These are phyloP conservation scores for Mycogona germanica DNA, from an alignment of 2,888 invertebrate species.

Conservation along the genomic window DNA sequence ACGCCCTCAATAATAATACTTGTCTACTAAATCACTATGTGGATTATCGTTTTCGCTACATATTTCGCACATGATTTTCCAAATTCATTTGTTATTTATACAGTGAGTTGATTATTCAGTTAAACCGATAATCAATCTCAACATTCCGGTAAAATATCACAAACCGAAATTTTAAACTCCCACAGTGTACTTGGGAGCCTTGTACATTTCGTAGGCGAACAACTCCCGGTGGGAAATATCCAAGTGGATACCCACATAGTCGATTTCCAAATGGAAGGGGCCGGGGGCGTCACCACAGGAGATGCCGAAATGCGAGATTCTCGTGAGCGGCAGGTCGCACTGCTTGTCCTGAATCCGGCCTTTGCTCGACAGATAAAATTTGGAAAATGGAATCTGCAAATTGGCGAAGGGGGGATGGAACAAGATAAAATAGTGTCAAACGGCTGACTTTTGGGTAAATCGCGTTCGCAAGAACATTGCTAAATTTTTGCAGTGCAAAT, in stretches of 20 bases:
- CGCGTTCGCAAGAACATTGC: too few species aligned
- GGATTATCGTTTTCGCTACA: too few species aligned
- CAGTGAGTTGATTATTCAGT: too few species aligned
- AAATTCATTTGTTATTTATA: too few species aligned
- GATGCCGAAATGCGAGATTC: constrained; percentile 64
- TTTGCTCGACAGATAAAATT: constrained; percentile 69
- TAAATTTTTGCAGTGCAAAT: too few species aligned
- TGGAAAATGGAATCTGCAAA: constrained; percentile 83
- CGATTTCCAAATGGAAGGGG: constrained; percentile 77
- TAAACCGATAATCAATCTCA: too few species aligned
- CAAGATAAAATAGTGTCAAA: not conserved
- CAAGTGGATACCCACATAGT: constrained; percentile 75
- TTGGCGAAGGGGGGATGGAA: constrained; percentile 20
- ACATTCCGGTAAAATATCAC: too few species aligned
- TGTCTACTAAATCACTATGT: too few species aligned
- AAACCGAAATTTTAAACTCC: too few species aligned
- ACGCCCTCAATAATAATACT: too few species aligned
- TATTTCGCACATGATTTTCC: too few species aligned
- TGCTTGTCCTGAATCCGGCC: constrained; percentile 80
- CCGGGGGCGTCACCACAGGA: constrained; percentile 71
- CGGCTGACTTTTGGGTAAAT: too few species aligned
- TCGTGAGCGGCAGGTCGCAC: constrained; percentile 44
- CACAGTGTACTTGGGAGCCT: constrained; percentile 50
- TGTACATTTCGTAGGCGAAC: constrained; percentile 90
- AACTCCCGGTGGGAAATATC: constrained; percentile 70